A percentile compares a stretch with the other conserved stretches of the same genome.
Conservation (phyloP, 2,888 invertebrate genomes). For the Bombylius major region DNA sequence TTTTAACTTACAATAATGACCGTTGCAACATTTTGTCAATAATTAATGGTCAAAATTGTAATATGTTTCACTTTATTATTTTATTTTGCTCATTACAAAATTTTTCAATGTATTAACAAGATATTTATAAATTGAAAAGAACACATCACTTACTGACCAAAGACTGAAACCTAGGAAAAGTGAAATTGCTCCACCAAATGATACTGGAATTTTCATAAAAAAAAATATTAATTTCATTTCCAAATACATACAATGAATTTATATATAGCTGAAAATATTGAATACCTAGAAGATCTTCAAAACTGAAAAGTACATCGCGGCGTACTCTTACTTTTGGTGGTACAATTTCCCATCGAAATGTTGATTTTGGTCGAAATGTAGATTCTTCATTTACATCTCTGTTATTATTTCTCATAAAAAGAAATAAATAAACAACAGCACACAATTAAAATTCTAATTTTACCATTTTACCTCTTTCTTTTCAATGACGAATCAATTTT, state of each 20-base stretch:
- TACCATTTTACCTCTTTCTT: neutral
- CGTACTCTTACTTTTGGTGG: conserved; percentile 41
- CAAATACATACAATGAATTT: too few species aligned
- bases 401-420: neutral
- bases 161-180: conserved; percentile 42
- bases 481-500: neutral
- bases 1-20: too few species aligned
- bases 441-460: neutral
- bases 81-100: too few species aligned
- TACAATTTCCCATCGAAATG: conserved; percentile 41
- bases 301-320: conserved; percentile 44
- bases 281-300: conserved; percentile 43
- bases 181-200: conserved; percentile 42
- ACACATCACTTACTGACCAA: conserved; percentile 26
- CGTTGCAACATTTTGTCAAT: too few species aligned
- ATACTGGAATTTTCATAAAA: conserved; percentile 32
- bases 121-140: too few species aligned
- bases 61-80: too few species aligned
- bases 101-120: too few species aligned
- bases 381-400: conserved; percentile 6
- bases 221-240: neutral
- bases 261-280: too few species aligned
- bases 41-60: too few species aligned
- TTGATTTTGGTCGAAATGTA: conserved; percentile 27
- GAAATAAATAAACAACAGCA: neutral